Conservation (phyloP, 2,113 vertebrate species). For the Balaeniceps rex region DNA sequence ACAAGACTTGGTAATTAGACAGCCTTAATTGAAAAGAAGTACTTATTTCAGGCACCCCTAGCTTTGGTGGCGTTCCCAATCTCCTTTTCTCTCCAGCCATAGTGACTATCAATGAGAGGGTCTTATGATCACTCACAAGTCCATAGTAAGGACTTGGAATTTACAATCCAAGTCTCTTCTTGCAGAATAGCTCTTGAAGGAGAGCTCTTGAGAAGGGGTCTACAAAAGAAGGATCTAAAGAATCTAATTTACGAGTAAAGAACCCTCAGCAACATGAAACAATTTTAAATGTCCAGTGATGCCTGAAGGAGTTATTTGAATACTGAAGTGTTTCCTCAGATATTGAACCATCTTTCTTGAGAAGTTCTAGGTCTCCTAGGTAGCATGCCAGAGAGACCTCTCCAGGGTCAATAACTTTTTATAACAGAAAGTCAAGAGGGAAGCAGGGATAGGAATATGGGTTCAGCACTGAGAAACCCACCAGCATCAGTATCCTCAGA, state of each 20-base stretch:
- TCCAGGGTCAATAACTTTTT: neutral
- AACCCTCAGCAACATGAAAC: neutral
- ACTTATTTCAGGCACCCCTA: neutral
- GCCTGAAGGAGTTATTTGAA: neutral
- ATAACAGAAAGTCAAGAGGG: neutral
- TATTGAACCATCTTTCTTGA: neutral
- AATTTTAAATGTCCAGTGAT: neutral
- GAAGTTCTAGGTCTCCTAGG: neutral
- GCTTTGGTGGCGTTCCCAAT: neutral
- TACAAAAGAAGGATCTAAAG: neutral
- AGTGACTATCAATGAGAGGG: neutral
- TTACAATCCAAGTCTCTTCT: neutral
- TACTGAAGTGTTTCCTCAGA: neutral
- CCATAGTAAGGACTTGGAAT: neutral
- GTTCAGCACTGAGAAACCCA: neutral
- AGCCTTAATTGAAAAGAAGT: neutral
- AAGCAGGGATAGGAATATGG: neutral
- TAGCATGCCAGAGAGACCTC: neutral
- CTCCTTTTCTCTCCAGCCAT: neutral
- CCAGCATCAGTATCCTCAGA: neutral
- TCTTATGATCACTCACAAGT: neutral
- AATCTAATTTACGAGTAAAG: neutral
- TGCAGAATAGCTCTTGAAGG: neutral
- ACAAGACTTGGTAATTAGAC: neutral
- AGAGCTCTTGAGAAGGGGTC: neutral